Percentiles rank a stretch among this genome's conserved stretches.
phyloP scores from a whole-genome alignment of 2,797 vertebrate species.

The Catamblyrhynchus diadema region DNA sequence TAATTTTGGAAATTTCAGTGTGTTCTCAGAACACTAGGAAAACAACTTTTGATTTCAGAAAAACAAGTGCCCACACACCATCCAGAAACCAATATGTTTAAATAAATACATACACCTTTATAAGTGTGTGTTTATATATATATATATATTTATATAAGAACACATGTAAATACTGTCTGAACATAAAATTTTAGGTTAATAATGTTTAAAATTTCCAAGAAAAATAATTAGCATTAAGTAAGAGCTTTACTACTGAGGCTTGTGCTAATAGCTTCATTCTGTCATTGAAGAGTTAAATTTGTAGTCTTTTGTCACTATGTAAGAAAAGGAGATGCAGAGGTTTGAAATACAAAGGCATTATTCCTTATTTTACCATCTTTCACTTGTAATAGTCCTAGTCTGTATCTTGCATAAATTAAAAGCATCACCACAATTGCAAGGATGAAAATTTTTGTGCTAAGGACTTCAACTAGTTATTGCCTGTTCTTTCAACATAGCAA shows the following conservation, averaged over 20 bases:
- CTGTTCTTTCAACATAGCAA: background rate
- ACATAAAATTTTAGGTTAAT: background rate
- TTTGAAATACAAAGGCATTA: background rate
- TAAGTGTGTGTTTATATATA: background rate
- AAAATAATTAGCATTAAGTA: background rate
- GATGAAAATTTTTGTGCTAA: background rate
- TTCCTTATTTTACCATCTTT: background rate
- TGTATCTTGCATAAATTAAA: background rate
- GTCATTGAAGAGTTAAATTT: background rate
- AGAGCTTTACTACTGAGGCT: background rate
- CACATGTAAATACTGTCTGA: background rate
- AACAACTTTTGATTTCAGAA: background rate
- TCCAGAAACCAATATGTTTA: background rate
- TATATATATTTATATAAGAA: background rate
- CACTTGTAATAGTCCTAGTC: background rate
- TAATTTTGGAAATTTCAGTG: background rate
- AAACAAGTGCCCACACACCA: background rate
- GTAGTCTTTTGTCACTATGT: background rate
- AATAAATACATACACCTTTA: background rate
- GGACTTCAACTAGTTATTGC: background rate
- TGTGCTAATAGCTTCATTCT: background rate
- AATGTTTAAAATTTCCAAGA: background rate
- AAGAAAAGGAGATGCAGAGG: background rate
- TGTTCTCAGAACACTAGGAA: background rate
- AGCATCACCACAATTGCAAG: background rate